These are phyloP conservation scores for Drosophila pectinifera DNA, from an alignment of 1,140 invertebrate genomes.

Conservation along the genomic window DNA sequence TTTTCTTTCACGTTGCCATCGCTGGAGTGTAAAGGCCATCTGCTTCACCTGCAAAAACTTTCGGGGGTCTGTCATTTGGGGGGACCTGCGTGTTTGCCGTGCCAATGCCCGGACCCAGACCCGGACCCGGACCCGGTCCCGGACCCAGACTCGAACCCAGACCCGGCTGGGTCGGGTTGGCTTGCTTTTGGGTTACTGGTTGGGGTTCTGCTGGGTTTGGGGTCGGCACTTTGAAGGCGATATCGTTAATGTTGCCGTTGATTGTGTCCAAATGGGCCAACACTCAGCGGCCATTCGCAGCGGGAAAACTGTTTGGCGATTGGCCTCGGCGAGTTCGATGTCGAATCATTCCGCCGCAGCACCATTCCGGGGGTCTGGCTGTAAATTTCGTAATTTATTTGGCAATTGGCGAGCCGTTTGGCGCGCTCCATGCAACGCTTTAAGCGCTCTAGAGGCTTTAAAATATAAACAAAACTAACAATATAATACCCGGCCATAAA, in stretches of 20 bases:
- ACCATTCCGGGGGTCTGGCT: slow-evolving; percentile 11
- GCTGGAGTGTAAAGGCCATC: slow-evolving; percentile 36
- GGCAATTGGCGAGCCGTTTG: slow-evolving; percentile 71
- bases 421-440: slow-evolving; percentile 48
- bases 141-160: slow-evolving; percentile 1
- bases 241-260: slow-evolving; percentile 82
- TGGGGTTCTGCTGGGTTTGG: slow-evolving; percentile 33
- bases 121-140: background rate
- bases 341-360: slow-evolving; percentile 22
- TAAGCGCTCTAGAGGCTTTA: slow-evolving; percentile 52
- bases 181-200: slow-evolving; percentile 33
- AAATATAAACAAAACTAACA: slow-evolving; percentile 72
- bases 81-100: slow-evolving; percentile 76
- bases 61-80: slow-evolving; percentile 61
- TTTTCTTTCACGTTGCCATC: slow-evolving; percentile 15
- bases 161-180: slow-evolving; percentile 25
- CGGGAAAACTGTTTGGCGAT: slow-evolving; percentile 41
- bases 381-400: slow-evolving; percentile 80
- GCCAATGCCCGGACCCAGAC: slow-evolving; percentile 37
- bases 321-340: slow-evolving; percentile 29
- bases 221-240: slow-evolving; percentile 75
- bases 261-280: slow-evolving; percentile 72
- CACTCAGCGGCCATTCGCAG: slow-evolving; percentile 49
- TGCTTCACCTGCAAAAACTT: slow-evolving; percentile 46
- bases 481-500: slow-evolving; percentile 74